phyloP scores from a whole-genome alignment of 2,113 vertebrate species.

The Ophiodon elongatus region DNA sequence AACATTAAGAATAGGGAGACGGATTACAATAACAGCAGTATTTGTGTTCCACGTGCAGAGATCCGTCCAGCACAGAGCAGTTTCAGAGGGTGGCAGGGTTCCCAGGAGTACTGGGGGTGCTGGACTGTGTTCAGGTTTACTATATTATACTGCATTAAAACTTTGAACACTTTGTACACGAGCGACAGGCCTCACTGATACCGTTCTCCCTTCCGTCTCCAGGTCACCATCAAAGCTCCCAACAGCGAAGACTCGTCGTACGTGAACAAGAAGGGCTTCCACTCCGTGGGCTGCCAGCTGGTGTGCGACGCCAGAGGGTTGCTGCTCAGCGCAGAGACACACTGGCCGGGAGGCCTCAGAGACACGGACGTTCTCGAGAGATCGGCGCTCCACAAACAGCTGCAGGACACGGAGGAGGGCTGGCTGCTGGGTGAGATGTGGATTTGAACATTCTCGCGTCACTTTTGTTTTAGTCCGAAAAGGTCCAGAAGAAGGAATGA shows the following conservation, averaged over 20 bases:
- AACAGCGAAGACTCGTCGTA: slow-evolving; percentile 94
- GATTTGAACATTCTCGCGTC: background rate
- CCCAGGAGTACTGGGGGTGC: slow-evolving; percentile 91
- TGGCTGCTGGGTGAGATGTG: slow-evolving; percentile 92
- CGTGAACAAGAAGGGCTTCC: slow-evolving; percentile 93
- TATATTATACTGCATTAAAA: background rate
- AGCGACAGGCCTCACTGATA: background rate
- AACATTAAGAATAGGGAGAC: background rate
- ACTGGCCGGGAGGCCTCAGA: slow-evolving; percentile 91
- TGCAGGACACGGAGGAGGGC: slow-evolving; percentile 86
- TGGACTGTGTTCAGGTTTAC: slow-evolving; percentile 88
- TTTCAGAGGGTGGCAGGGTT: slow-evolving; percentile 93
- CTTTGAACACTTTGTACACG: background rate
- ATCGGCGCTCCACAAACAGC: slow-evolving; percentile 85
- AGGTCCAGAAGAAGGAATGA: background rate
- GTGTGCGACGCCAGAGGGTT: slow-evolving; percentile 92
- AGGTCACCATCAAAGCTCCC: slow-evolving; percentile 95
- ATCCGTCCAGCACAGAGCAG: slow-evolving; percentile 85
- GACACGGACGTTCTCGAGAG: slow-evolving; percentile 87
- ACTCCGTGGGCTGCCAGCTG: slow-evolving; percentile 95
- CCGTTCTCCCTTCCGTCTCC: slow-evolving; percentile 16
- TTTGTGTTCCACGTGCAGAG: slow-evolving; percentile 72
- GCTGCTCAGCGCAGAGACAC: slow-evolving; percentile 91
- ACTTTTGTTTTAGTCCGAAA: background rate
- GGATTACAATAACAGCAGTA: background rate